phyloP scores from a whole-genome alignment of 53 echinoderm and acorn worm genomes.

The Temnopleurus reevesii region DNA sequence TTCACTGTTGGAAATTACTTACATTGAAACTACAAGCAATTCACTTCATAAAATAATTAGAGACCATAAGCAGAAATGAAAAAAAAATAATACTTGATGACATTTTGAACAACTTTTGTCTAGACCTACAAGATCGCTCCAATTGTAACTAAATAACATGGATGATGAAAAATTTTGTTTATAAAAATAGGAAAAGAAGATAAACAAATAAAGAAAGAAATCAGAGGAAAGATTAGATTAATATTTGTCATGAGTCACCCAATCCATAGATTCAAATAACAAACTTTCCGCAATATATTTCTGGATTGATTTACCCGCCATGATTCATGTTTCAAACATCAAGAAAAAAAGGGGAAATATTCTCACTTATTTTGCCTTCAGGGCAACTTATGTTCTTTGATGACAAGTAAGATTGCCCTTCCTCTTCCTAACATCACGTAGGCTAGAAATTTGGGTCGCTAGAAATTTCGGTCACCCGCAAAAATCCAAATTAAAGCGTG shows the following conservation, averaged over 20 bases:
- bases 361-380: slow-evolving; percentile 25
- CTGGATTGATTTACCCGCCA: neutral
- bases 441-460: neutral
- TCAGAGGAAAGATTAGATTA: neutral
- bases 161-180: no score
- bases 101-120: no score
- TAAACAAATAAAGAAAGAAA: neutral
- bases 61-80: no score
- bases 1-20: no score
- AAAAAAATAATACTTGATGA: no score
- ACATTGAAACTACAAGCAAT: no score
- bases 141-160: no score
- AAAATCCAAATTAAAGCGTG: neutral
- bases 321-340: neutral
- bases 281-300: neutral
- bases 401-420: slow-evolving; percentile 7
- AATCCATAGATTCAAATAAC: slow-evolving; percentile 14
- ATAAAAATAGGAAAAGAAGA: no score
- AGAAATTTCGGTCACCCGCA: neutral
- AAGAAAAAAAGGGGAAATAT: neutral
- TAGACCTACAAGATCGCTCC: no score
- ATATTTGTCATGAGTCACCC: slow-evolving; percentile 29
- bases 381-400: slow-evolving; percentile 31
- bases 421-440: neutral
- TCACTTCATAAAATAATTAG: no score